Evolutionary conservation across 2,113 vertebrate species (phyloP).

Genomic region (Cynocephalus volans): DNA sequence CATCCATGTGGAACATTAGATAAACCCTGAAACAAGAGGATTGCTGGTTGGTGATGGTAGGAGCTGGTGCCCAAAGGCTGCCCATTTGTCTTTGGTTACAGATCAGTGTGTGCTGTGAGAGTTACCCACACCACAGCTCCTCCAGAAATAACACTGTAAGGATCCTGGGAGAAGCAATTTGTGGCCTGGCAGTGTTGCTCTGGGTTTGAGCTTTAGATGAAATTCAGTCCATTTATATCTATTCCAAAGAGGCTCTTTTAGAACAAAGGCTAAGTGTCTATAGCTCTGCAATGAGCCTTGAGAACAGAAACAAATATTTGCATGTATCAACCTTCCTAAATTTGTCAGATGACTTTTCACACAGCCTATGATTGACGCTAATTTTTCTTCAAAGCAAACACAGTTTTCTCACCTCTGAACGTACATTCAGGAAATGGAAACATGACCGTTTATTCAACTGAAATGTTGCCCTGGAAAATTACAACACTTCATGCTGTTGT

Average conservation of each 20-base stretch:
- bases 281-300: neutral
- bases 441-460: neutral
- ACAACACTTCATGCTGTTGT: neutral
- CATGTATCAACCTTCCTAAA: neutral
- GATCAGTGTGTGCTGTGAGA: neutral
- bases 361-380: neutral
- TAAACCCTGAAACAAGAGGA: neutral
- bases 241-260: slow-evolving; percentile 1
- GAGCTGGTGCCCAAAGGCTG: neutral
- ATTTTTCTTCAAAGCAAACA: slow-evolving; percentile 48
- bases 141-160: neutral
- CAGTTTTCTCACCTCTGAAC: slow-evolving; percentile 35
- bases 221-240: neutral
- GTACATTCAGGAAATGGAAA: neutral
- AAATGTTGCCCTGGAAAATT: slow-evolving; percentile 44
- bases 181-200: slow-evolving; percentile 1
- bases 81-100: neutral
- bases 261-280: neutral
- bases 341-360: neutral
- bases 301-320: slow-evolving; percentile 44
- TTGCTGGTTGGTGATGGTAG: no score
- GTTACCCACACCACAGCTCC: neutral
- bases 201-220: neutral
- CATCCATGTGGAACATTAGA: neutral
- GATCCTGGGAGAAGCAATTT: neutral